phyloP scores from a whole-genome alignment of 2,888 invertebrate species.

The Priocnemis perturbator region DNA sequence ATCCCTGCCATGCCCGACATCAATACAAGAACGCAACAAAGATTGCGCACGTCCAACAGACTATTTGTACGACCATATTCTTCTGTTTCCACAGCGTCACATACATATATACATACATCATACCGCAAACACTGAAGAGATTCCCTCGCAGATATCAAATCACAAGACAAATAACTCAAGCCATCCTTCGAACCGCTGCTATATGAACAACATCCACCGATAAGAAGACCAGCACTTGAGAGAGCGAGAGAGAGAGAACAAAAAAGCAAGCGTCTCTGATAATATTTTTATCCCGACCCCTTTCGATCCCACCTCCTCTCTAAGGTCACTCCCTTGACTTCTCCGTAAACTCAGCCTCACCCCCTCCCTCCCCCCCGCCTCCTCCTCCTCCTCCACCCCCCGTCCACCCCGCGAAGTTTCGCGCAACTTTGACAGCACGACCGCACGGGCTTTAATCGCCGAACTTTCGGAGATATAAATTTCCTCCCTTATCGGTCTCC shows the following conservation, averaged over 20 bases:
- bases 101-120: too few relatives aligned
- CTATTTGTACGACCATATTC: too few relatives aligned
- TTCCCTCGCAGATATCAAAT: too few relatives aligned
- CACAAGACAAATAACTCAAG: too few relatives aligned
- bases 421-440: conserved; percentile 15
- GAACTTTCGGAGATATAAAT: conserved; percentile 41
- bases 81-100: too few relatives aligned
- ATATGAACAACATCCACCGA: conserved; percentile 1
- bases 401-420: conserved; percentile 5
- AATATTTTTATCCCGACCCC: conserved; percentile 14
- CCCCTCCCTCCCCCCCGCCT: not conserved
- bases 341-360: not conserved
- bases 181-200: not conserved
- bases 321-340: conserved; percentile 17
- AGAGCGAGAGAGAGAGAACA: too few relatives aligned
- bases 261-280: not conserved
- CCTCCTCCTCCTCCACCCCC: too few relatives aligned
- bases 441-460: conserved; percentile 29
- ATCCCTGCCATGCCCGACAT: too few relatives aligned
- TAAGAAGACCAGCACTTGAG: not conserved
- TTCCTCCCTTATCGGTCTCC: conserved; percentile 1
- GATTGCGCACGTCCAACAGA: too few relatives aligned
- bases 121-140: too few relatives aligned
- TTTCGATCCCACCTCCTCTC: not conserved
- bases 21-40: too few relatives aligned